Evolutionary conservation across 1,140 invertebrate species (phyloP), one percentile per base, ranked within the genome.

Genomic region (Aphelenchoides besseyi): DNA sequence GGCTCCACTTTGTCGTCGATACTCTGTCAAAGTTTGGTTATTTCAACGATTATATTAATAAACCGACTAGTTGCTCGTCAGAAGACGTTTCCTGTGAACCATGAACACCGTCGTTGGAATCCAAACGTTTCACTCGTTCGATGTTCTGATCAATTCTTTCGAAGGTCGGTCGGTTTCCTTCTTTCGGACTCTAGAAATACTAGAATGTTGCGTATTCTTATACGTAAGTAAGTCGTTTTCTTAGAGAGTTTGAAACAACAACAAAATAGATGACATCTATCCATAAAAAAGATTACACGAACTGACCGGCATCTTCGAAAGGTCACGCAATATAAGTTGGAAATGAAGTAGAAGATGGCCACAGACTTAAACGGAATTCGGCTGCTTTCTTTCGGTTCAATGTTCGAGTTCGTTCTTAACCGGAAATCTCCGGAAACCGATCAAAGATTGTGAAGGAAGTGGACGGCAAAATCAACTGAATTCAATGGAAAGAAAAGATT

Each of bases 1-100:
- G 70, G 70, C 62, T 75, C 70, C 69, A 70, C 69, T 28, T 26
- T 70, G 69, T 5, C 69, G 5, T 35, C 36, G 30, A 32, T 16
- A 23, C 29, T 29, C 63, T 32, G 55, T 33, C n/a, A n/a, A n/a
- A n/a, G n/a, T n/a, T n/a, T n/a, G n/a, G n/a, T n/a, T n/a, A n/a
- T n/a, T n/a, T n/a, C n/a, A n/a, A n/a, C n/a, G n/a, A n/a, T n/a
- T n/a, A n/a, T n/a, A n/a, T n/a, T n/a, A n/a, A n/a, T n/a, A n/a
- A n/a, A n/a, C 41, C 12, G 23, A 48, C 41, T 29, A 61, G 30
- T 30, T 61, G 59, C n/a, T 61, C 59, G 59, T 61, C 59, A 26
- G 59, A 61, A 61, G n/a, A 18, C 16, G 59, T 61, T 16, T 48
- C 41, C 26, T 16, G 28, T 29, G n/a, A 26, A 30, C 18, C n/a